Percentiles rank a stretch among this genome's conserved stretches.
phyloP scores from a whole-genome alignment of 1,140 invertebrate genomes.

The Brachionus rotundiformis region DNA sequence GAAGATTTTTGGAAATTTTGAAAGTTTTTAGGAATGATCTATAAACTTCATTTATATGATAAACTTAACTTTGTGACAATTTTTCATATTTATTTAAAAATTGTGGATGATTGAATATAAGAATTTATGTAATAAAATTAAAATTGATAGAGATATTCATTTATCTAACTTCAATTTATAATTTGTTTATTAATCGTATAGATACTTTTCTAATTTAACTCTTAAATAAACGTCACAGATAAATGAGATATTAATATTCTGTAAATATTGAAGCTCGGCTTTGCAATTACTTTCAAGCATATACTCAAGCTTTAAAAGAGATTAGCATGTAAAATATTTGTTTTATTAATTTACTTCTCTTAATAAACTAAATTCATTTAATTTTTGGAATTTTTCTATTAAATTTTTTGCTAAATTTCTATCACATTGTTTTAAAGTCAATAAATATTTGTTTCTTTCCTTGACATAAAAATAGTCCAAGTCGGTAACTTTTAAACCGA shows the following conservation, averaged over 20 bases:
- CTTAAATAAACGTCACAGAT: slow-evolving; percentile 17
- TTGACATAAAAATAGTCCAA: slow-evolving; percentile 9
- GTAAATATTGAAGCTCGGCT: slow-evolving; percentile 40
- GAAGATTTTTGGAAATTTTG: too few species aligned
- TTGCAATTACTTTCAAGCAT: slow-evolving; percentile 3
- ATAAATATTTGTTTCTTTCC: neutral
- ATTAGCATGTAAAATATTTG: neutral
- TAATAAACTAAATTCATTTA: slow-evolving; percentile 15
- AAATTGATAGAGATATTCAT: too few species aligned
- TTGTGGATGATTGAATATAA: too few species aligned
- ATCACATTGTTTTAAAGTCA: neutral
- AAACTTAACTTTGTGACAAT: too few species aligned
- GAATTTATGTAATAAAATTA: too few species aligned
- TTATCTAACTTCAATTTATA: neutral
- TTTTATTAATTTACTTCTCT: slow-evolving; percentile 21
- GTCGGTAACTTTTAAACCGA: slow-evolving; percentile 24
- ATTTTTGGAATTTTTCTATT: neutral
- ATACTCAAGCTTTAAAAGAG: neutral
- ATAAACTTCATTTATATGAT: too few species aligned
- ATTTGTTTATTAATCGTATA: neutral
- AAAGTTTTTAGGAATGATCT: too few species aligned
- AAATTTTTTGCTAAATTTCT: slow-evolving; percentile 12
- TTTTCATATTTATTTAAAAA: too few species aligned
- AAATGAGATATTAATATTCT: neutral
- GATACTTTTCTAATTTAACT: slow-evolving; percentile 33